These are phyloP conservation scores for Crocallis elinguaria DNA, from an alignment of 2,888 invertebrate species.

Conservation along the genomic window DNA sequence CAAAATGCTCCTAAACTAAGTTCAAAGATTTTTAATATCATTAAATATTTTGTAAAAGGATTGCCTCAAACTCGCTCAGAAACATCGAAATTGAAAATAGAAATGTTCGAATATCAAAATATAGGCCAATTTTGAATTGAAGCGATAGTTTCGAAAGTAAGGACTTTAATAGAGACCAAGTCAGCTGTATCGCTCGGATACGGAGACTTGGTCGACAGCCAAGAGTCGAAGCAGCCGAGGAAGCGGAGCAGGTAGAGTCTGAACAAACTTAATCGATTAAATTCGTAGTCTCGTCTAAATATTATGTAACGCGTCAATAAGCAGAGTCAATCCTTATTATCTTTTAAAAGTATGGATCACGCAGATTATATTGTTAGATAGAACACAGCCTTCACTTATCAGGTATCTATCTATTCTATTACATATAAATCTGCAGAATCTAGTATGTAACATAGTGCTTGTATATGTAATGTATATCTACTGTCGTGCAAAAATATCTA, in stretches of 20 bases:
- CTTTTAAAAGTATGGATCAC: neutral
- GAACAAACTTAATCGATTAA: neutral
- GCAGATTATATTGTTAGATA: conserved; percentile 9
- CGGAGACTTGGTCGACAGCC: conserved; percentile 21
- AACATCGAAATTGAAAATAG: conserved; percentile 15
- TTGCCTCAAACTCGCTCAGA: conserved; percentile 13
- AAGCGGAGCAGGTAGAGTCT: neutral
- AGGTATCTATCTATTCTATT: conserved; percentile 9
- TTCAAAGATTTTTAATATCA: conserved; percentile 17
- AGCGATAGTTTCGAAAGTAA: conserved; percentile 11
- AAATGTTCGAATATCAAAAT: conserved; percentile 28
- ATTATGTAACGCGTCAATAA: neutral
- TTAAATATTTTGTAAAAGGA: conserved; percentile 10
- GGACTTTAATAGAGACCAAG: neutral
- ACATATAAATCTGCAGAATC: conserved; percentile 13
- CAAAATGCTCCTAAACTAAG: conserved; percentile 32
- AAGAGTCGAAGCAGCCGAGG: conserved; percentile 3
- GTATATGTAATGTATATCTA: conserved; percentile 58
- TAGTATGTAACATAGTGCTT: conserved; percentile 48
- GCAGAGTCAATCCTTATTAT: conserved; percentile 13
- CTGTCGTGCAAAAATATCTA: conserved; percentile 77
- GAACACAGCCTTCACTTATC: conserved; percentile 34
- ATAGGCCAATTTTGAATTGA: conserved; percentile 19
- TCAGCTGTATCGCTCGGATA: conserved; percentile 29
- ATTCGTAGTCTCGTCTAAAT: conserved; percentile 2